Evolutionary conservation across 2,113 vertebrate species (phyloP), one percentile per base, ranked within the genome.

Genomic region (Rostratula benghalensis): DNA sequence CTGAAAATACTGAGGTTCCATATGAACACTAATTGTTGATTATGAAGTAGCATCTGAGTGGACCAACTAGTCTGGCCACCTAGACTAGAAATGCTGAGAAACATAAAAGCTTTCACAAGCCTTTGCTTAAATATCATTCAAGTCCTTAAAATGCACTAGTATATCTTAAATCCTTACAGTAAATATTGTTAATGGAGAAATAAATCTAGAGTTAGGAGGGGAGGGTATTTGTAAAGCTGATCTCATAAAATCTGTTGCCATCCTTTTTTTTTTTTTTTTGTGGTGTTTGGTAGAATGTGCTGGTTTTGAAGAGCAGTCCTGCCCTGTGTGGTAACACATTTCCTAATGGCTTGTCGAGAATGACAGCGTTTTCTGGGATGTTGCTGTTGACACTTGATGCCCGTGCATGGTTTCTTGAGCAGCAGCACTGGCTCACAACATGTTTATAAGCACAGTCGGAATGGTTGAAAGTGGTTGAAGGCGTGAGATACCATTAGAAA

Each of bases 391-490:
- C 35, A 4, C 27, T 45, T 3, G 1, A 1, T 80, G 46, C 65
- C 57, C 0, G 0, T 33, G 8, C 17, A 3, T 16, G 21, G 33
- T 28, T 74, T 75, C 30, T 43, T 67, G 21, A 46, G 46, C 64
- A 81, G 45, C 0, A 1, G 39, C 45, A 18, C 28, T 2, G 0
- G 27, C 41, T 90, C 1, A 0, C 39, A 9, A 2, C 4, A 5
- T 21, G 12, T 48, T 57, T 30, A 0, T 31, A 35, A 92, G 37
- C 45, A 30, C 13, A 48, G n/a, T n/a, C 57, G 31, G 64, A 48
- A 46, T 27, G 51, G 11, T 9, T 45, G n/a, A 21, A 54, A 92
- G 24, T 4, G 23, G 3, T 23, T 20, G 4, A 39, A 67, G 35
- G 8, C 16, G 27, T 15, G 54, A 87, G 54, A n/a, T 23, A 2